Conservation (phyloP, 2,888 invertebrate genomes). For the Scelioninae gen. 2 region DNA sequence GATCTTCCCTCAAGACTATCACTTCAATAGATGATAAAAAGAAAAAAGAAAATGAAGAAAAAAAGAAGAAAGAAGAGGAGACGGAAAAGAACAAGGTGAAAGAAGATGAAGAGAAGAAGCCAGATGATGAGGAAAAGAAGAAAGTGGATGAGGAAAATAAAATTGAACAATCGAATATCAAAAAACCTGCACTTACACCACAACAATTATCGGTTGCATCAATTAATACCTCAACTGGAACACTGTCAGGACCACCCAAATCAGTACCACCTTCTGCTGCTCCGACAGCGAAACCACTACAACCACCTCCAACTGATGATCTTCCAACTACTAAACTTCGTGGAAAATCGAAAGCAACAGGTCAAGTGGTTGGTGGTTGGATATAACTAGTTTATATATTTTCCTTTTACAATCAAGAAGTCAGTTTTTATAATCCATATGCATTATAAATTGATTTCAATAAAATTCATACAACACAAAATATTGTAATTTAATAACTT, state of each 20-base stretch:
- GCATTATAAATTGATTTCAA: too few relatives aligned
- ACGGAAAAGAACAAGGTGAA: too few relatives aligned
- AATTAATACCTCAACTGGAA: not conserved
- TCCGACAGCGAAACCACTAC: not conserved
- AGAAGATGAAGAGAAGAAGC: too few relatives aligned
- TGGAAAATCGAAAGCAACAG: conserved; percentile 85
- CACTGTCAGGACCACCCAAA: conserved; percentile 55
- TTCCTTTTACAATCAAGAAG: too few relatives aligned
- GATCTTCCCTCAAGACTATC: conserved; percentile 40
- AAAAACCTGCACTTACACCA: conserved; percentile 25
- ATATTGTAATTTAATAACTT: too few relatives aligned
- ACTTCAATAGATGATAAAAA: conserved; percentile 30
- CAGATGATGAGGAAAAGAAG: conserved; percentile 51
- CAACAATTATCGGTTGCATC: conserved; percentile 16
- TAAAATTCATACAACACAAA: too few relatives aligned
- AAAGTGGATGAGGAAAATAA: conserved; percentile 9
- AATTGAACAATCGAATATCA: conserved; percentile 56
- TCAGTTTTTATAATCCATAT: too few relatives aligned
- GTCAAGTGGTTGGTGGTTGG: conserved; percentile 85
- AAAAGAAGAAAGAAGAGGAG: conserved; percentile 61
- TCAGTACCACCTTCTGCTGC: conserved; percentile 41
- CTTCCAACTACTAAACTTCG: conserved; percentile 76
- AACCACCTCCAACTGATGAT: conserved; percentile 40
- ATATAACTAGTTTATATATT: conserved; percentile 75
- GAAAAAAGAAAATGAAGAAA: conserved; percentile 51